A percentile compares a stretch with the other conserved stretches of the same genome.
These are phyloP conservation scores for Centropristis striata DNA, from an alignment of 2,113 vertebrate genomes.

Conservation along the genomic window DNA sequence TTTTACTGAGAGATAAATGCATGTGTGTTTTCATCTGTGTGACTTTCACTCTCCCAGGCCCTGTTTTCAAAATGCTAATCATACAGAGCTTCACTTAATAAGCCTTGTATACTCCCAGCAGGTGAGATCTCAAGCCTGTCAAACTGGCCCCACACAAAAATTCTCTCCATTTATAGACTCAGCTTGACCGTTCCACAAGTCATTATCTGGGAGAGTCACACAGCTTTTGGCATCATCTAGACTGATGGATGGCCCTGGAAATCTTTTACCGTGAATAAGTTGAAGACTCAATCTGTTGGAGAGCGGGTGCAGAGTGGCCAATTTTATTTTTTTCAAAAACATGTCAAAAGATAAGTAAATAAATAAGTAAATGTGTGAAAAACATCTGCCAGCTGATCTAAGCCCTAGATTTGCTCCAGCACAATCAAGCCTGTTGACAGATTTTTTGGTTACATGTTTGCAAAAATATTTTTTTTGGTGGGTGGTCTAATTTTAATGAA, in stretches of 20 bases:
- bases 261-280: constrained; percentile 2
- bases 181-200: constrained; percentile 26
- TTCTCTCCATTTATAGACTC: constrained; percentile 16
- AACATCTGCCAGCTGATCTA: neutral
- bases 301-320: neutral
- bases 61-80: constrained; percentile 12
- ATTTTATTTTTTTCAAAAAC: neutral
- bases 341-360: neutral
- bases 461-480: too few species aligned
- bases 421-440: neutral
- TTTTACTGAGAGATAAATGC: neutral
- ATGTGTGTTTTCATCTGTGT: neutral
- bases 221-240: constrained; percentile 16
- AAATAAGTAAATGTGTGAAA: neutral
- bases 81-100: neutral
- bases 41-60: neutral
- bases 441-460: neutral
- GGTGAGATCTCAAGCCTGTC: constrained; percentile 20
- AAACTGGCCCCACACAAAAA: neutral
- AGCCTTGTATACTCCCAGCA: neutral
- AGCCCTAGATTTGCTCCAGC: neutral
- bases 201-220: constrained; percentile 41
- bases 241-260: constrained; percentile 18
- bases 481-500: too few species aligned
- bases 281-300: constrained; percentile 19